Base-by-base conservation (phyloP, 2,797 vertebrate genomes). In the Sarcoramphus papa region DNA sequence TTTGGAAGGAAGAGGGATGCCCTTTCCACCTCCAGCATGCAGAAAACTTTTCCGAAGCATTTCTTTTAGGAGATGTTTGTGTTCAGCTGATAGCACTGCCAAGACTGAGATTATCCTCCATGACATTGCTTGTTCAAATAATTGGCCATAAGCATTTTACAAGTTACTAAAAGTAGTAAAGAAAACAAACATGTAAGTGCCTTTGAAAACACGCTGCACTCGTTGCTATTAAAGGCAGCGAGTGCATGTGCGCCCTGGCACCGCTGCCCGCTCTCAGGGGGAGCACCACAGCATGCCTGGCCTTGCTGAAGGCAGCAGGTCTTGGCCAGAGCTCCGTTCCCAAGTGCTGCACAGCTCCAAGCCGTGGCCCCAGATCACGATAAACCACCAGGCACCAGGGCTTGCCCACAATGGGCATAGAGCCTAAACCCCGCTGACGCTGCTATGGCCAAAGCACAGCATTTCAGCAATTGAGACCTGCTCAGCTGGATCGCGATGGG, bases 131-230 rank as follows among this genome's bases (percentile, higher is more conserved):
- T 85, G 63, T 67, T 70, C 93, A 86, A 79, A 81, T 75, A 72
- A 90, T 37, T 89, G 70, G 54, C 80, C 1, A 5, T 69, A 75
- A 85, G 54, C 7, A 18, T 85, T 90, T 95, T 81, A 85, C 65
- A 87, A 89, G 84, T 90, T 90, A 68, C 89, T 92, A 90, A 93
- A 95, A 92, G 81, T 24, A 92, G 95, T 27, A 85, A 89, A 94
- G 87, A 88, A 96, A 95, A 83, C 53, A 95, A 83, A 65, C 35
- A 27, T 18, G 2, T 16, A 70, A 92, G 65, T 80, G 53, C 48
- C 92, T 91, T 79, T 75, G 86, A 72, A 88, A 93, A 77, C 31
- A 48, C 4, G 5, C 67, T 67, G 76, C 62, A 22, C n/a, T 14
- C 14, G 0, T 35, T 68, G 74, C 83, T 69, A 22, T 57, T 78